Evolutionary conservation across 2,888 invertebrate species (phyloP), one percentile per base, ranked within the genome.

Genomic region (Drosophila histrio): DNA sequence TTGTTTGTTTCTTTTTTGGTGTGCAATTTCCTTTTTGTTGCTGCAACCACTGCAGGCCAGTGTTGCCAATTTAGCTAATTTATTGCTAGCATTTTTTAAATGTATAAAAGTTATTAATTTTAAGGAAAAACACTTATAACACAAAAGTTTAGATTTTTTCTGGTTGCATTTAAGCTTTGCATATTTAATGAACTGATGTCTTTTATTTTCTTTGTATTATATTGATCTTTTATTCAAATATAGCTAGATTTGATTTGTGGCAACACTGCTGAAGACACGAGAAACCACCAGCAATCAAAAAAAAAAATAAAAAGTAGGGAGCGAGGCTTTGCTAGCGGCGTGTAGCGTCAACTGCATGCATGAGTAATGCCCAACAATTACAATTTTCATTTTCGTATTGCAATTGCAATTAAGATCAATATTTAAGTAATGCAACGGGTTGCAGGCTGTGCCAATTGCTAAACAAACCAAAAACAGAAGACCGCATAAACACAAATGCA

Each of bases 401-500:
- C 61, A 66, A 57, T 65, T 65, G 65, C 65, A 82, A 82, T 85
- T 79, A 69, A 72, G 82, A 78, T 82, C 83, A 79, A 85, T 76
- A 82, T 78, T 82, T 72, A 49, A 75, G 67, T 53, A 73, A 67
- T 72, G 72, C 77, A 68, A 59, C 63, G 79, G 73, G 74, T 78
- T 52, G 41, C 15, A 26, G 44, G 28, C 28, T 53, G 32, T 34
- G 67, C 58, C 67, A 77, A 84, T 81, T 77, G 74, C 77, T 63
- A 74, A 85, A 64, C 71, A 84, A 84, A 79, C 63, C 60, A 65
- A 58, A 50, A 46, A 49, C 49, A 41, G 9, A 47, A 56, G 30
- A 66, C 59, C 34, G 19, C 43, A 61, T 19, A 43, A 43, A 50
- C 38, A 58, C 32, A 60, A 17, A 44, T 22, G 32, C n/a, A 53